Conservation (phyloP, 2,113 vertebrate species). For the Prolemur simus region DNA sequence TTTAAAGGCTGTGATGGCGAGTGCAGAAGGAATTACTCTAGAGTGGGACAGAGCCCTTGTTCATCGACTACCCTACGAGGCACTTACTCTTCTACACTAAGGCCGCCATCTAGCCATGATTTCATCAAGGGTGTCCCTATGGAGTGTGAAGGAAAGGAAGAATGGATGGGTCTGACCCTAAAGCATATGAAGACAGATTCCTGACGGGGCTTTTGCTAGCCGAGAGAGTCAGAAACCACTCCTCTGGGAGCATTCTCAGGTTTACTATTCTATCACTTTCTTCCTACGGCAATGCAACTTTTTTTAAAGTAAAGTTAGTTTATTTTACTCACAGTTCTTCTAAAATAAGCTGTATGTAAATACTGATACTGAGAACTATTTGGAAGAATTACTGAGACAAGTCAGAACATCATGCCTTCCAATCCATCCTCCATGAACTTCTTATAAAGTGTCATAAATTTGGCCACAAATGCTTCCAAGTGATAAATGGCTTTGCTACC, state of each 20-base stretch:
- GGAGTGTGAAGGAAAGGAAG: background rate
- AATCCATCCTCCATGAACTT: no score
- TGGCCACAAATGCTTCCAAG: no score
- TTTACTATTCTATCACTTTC: background rate
- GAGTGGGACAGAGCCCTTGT: background rate
- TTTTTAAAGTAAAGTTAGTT: no score
- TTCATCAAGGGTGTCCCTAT: background rate
- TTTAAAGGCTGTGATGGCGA: background rate
- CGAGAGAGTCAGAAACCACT: background rate
- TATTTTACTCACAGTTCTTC: no score
- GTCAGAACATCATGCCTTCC: no score
- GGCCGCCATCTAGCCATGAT: background rate
- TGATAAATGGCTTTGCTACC: no score
- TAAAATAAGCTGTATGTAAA: no score
- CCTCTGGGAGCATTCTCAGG: background rate
- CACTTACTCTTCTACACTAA: background rate
- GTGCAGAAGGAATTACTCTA: background rate
- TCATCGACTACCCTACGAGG: background rate
- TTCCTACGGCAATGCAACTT: background rate
- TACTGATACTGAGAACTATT: no score
- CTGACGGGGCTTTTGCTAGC: background rate
- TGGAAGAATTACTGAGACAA: no score
- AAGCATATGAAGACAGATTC: background rate
- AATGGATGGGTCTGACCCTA: no score
- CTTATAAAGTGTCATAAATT: no score